Percentiles rank a stretch among this genome's conserved stretches.
Evolutionary conservation across 2,113 vertebrate genomes (phyloP).

Genomic region (human): GRCh38 chr20:7401001-7401500

Average conservation of each 20-base stretch:
- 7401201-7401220: background rate
- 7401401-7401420: background rate
- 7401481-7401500: background rate
- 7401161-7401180: background rate
- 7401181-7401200: slow-evolving; percentile 38
- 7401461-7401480: background rate
- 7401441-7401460: background rate
- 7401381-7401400: background rate
- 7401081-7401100: slow-evolving; percentile 24
- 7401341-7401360: slow-evolving; percentile 27
- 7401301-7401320: background rate
- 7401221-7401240: slow-evolving; percentile 21
- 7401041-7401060: slow-evolving; percentile 30
- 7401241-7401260: slow-evolving; percentile 35
- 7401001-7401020: slow-evolving; percentile 31
- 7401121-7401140: background rate
- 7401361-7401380: background rate
- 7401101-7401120: background rate
- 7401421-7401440: background rate
- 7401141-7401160: background rate
- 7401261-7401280: background rate
- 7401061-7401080: slow-evolving; percentile 21
- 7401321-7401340: background rate
- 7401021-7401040: background rate
- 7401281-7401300: slow-evolving; percentile 41